Evolutionary conservation across 2,797 vertebrate species (phyloP), one percentile per base, ranked within the genome.

Genomic region (Pantherophis alleghaniensis): DNA sequence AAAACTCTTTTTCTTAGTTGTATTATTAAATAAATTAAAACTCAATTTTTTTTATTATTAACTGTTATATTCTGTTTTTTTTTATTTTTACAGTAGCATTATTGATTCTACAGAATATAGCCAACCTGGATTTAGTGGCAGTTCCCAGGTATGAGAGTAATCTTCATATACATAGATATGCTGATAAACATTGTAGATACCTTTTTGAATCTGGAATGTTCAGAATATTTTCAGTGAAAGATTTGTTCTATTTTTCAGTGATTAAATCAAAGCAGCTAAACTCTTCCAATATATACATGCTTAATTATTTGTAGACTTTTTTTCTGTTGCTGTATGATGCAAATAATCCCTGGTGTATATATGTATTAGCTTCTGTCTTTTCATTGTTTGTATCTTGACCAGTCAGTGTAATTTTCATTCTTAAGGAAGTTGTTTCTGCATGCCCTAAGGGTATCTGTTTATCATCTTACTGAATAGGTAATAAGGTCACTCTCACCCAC

Each of bases 41-140:
- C n/a, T 11, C 74, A 11, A 7, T 5, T 74, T 86, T 86, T 63
- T 55, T 32, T 32, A 9, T 47, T 87, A 42, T 87, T 37, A 28
- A 89, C 79, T 37, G 91, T 26, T 90, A 94, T 93, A 86, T 87
- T 69, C 3, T 92, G 59, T 63, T 66, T 90, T 37, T 37, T 37
- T 42, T 97, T 94, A 97, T 97, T 89, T 94, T 98, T 98, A 96
- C 97, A 99, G 98, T 97, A 99, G 98, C 98, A 98, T 99, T 97
- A 99, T 99, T 93, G 99, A 99, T 94, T 97, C 98, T 22, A 97
- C 99, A 89, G 99, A 99, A 95, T 99, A 99, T 95, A 99, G 96
- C 95, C 99, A 99, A 87, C 98, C 98, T 93, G 99, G 98, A 94
- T 99, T 99, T 97, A 98, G 98, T 95, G 99, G 98, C 96, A 98